A percentile compares a stretch with the other conserved stretches of the same genome.
phyloP scores from a whole-genome alignment of 2,113 vertebrate genomes.

The Forbesichthys papilliferus region DNA sequence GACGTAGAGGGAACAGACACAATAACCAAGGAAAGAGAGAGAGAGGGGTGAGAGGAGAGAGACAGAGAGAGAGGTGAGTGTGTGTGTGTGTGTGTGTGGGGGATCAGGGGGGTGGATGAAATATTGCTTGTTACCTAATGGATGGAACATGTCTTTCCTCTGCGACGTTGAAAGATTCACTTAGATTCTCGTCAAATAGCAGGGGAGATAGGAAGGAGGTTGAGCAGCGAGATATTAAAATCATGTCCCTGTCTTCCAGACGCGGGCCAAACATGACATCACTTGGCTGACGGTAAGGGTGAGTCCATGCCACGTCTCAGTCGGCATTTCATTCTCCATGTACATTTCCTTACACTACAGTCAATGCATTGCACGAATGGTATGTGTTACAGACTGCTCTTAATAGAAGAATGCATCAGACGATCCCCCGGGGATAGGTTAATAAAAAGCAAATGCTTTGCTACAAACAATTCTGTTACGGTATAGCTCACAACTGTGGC shows the following conservation, averaged over 20 bases:
- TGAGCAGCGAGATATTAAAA: constrained; percentile 26
- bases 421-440: neutral
- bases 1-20: constrained; percentile 22
- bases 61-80: constrained; percentile 13
- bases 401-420: constrained; percentile 19
- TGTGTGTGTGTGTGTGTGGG: no score
- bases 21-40: constrained; percentile 25
- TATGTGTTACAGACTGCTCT: constrained; percentile 9
- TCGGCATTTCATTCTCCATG: constrained; percentile 55
- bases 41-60: constrained; percentile 22
- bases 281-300: constrained; percentile 22
- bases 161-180: constrained; percentile 48
- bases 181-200: constrained; percentile 31
- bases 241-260: constrained; percentile 20
- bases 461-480: constrained; percentile 6
- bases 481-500: constrained; percentile 6
- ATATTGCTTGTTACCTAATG: constrained; percentile 44
- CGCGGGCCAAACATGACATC: constrained; percentile 38
- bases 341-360: constrained; percentile 19
- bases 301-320: constrained; percentile 41
- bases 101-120: constrained; percentile 19
- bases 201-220: constrained; percentile 19
- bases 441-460: neutral
- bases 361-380: constrained; percentile 27
- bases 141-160: constrained; percentile 47